Conservation (phyloP, 2,113 vertebrate species). For the Calidris pugnax region DNA sequence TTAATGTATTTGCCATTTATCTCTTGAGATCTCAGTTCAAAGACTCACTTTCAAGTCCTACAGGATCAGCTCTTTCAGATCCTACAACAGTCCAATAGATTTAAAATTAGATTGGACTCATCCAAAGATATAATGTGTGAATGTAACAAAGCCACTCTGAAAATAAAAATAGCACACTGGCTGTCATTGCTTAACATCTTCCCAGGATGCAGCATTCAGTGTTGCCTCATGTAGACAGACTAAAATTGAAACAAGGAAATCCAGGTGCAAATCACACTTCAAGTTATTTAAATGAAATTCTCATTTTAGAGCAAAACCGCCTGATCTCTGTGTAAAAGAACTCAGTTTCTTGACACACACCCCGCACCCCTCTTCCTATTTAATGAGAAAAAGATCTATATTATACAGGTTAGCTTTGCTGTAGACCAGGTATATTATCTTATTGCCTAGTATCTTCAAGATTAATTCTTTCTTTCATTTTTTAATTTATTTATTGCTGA, state of each 20-base stretch:
- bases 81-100: conserved; percentile 22
- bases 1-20: conserved; percentile 65
- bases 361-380: not conserved
- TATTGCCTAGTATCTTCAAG: not conserved
- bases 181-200: not conserved
- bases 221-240: not conserved
- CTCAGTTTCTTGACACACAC: not conserved
- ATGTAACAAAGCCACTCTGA: conserved; percentile 5
- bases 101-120: conserved; percentile 52
- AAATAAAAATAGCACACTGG: not conserved
- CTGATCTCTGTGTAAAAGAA: not conserved
- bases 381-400: not conserved
- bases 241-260: not conserved
- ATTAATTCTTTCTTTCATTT: not conserved
- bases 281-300: not conserved
- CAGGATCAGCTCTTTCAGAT: conserved; percentile 59
- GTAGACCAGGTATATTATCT: not conserved
- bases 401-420: not conserved
- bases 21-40: conserved; percentile 61
- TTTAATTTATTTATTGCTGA: not conserved
- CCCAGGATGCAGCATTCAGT: not conserved
- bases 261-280: not conserved
- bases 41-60: conserved; percentile 44
- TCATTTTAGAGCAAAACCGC: not conserved
- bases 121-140: conserved; percentile 1